Percentiles rank a stretch among this genome's conserved stretches.
Conservation (phyloP, 2,888 invertebrate genomes). For the Brassicogethes aeneus region DNA sequence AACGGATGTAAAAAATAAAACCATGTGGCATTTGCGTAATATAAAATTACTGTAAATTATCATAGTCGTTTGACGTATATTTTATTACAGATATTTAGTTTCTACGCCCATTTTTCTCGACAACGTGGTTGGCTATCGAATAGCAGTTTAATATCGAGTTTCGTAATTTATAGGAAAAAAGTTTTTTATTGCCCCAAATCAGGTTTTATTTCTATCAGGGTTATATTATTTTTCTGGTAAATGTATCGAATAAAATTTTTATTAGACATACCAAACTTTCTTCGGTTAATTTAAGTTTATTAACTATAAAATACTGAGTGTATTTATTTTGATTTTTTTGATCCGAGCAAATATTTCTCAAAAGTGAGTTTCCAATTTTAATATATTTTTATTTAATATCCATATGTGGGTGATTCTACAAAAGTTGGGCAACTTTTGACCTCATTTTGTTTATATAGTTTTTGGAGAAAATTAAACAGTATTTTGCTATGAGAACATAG, state of each 20-base stretch:
- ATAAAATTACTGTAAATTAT: slow-evolving; percentile 17
- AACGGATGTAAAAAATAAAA: slow-evolving; percentile 4
- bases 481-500: too few species aligned
- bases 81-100: slow-evolving; percentile 19
- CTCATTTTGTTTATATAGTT: too few species aligned
- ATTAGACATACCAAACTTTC: neutral
- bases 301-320: too few species aligned
- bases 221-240: neutral
- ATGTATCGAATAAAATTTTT: neutral
- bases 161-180: slow-evolving; percentile 14
- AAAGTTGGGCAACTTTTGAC: too few species aligned
- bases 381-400: too few species aligned
- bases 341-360: too few species aligned
- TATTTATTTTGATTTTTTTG: too few species aligned
- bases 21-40: slow-evolving; percentile 7
- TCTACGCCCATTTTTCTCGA: slow-evolving; percentile 17
- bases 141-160: slow-evolving; percentile 17
- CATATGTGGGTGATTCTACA: too few species aligned
- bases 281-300: too few species aligned
- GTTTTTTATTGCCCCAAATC: slow-evolving; percentile 6
- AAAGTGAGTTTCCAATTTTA: too few species aligned
- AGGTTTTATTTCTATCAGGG: slow-evolving; percentile 2
- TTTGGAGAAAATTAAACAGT: too few species aligned
- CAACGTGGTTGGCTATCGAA: slow-evolving; percentile 15
- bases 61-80: slow-evolving; percentile 16